A percentile compares a stretch with the other conserved stretches of the same genome.
These are phyloP conservation scores for Clangula hyemalis DNA, from an alignment of 2,797 vertebrate species.

Conservation along the genomic window DNA sequence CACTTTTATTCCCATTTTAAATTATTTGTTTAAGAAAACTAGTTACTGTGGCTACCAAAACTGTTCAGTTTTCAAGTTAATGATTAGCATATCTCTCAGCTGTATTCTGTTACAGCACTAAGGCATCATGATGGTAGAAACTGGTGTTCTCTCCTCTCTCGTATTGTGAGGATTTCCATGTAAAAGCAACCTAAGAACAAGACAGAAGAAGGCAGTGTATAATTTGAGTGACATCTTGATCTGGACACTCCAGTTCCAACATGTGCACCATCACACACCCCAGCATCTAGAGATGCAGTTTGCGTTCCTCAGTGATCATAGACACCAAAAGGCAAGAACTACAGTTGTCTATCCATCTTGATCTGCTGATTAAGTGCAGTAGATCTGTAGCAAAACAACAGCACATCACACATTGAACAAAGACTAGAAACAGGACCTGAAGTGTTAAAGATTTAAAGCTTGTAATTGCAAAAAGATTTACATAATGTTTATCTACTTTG, in stretches of 20 bases:
- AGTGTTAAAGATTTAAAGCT: neutral
- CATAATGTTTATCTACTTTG: neutral
- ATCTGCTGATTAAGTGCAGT: neutral
- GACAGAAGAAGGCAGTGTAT: neutral
- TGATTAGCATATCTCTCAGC: neutral
- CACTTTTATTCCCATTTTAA: neutral
- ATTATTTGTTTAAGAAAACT: neutral
- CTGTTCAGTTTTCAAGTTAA: neutral
- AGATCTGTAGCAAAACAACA: neutral
- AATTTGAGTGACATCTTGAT: neutral
- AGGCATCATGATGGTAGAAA: neutral
- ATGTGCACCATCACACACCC: neutral
- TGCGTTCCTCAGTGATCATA: fast-evolving
- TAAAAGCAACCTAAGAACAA: neutral
- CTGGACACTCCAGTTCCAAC: neutral
- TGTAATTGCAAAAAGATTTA: neutral
- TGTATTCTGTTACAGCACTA: neutral
- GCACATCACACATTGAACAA: neutral
- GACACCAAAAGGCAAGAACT: neutral
- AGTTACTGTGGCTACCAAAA: neutral
- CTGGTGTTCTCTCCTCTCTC: neutral
- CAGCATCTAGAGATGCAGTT: neutral
- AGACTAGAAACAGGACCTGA: neutral
- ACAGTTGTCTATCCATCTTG: neutral
- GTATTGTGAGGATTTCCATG: neutral